Conservation (phyloP, 2,888 invertebrate genomes). For the Leucophenga maculata region DNA sequence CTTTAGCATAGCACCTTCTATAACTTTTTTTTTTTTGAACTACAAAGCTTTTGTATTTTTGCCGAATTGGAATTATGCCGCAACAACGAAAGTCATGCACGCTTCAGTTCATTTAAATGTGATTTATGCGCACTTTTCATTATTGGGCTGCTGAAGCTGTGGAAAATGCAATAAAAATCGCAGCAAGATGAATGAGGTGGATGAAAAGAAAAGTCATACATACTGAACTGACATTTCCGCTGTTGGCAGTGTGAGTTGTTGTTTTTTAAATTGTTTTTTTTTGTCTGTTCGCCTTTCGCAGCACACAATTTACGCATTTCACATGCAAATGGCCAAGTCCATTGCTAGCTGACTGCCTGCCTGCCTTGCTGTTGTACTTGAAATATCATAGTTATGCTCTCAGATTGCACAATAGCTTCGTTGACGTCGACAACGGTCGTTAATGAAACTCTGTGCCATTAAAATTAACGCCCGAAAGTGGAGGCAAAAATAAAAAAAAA, state of each 20-base stretch:
- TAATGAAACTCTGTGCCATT: neutral
- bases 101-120: constrained; percentile 56
- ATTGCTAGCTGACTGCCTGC: neutral
- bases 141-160: no score
- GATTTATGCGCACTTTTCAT: constrained; percentile 43
- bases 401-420: no score
- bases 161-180: constrained; percentile 9
- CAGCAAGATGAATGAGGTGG: neutral
- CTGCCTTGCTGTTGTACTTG: neutral
- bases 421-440: no score
- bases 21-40: neutral
- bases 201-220: neutral
- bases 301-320: constrained; percentile 17
- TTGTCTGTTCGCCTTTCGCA: no score
- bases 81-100: constrained; percentile 32
- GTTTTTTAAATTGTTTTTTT: no score
- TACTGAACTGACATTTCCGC: constrained; percentile 43
- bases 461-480: no score
- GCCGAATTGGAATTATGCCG: constrained; percentile 23
- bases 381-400: no score
- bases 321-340: constrained; percentile 38
- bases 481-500: no score
- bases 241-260: neutral
- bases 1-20: no score
- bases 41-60: neutral